Conservation (phyloP, 2,113 vertebrate species). For the Okapia johnstoni region DNA sequence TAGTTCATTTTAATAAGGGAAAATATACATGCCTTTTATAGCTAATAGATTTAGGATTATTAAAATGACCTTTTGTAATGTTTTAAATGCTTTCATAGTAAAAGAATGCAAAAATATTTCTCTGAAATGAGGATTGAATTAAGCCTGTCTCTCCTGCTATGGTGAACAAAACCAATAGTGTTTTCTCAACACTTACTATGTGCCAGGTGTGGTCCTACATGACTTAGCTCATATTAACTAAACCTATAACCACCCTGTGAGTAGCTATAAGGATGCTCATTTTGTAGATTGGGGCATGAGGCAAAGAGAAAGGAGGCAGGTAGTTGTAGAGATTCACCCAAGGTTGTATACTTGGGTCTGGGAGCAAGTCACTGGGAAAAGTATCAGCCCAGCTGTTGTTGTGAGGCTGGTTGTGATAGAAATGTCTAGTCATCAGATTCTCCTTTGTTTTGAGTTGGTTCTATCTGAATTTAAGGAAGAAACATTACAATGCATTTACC, state of each 20-base stretch:
- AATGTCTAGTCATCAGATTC: neutral
- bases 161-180: neutral
- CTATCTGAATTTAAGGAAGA: neutral
- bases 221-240: neutral
- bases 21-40: neutral
- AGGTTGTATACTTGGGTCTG: neutral
- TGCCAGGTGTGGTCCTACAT: neutral
- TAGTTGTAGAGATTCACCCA: neutral
- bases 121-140: neutral
- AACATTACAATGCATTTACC: neutral
- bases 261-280: neutral
- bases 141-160: neutral
- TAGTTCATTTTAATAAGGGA: neutral
- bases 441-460: neutral
- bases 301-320: neutral
- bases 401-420: neutral
- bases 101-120: neutral
- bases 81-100: neutral
- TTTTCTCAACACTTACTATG: neutral
- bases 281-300: neutral
- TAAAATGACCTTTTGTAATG: neutral
- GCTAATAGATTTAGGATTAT: neutral
- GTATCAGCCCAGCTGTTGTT: neutral
- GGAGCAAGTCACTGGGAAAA: neutral
- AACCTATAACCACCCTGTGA: neutral